Conservation (phyloP, 2,797 vertebrate species). For the Heteromormyrus szaboi region DNA sequence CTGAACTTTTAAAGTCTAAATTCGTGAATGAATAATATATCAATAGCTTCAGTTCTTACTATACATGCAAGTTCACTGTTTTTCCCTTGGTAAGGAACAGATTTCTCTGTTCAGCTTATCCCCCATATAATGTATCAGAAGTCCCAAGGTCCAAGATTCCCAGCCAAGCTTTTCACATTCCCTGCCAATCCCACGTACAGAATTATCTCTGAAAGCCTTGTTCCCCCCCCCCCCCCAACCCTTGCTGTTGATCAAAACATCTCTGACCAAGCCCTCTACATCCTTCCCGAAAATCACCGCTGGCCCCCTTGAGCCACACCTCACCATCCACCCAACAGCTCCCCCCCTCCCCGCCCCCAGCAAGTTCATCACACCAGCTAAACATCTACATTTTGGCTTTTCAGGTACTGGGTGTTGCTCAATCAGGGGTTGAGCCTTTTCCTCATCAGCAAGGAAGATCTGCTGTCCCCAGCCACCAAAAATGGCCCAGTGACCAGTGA, state of each 20-base stretch:
- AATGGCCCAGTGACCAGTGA: background rate
- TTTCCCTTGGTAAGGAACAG: background rate
- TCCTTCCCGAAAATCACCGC: background rate
- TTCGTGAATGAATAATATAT: conserved; percentile 24
- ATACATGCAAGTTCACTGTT: background rate
- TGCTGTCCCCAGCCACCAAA: background rate
- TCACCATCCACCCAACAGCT: background rate
- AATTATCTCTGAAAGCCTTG: background rate
- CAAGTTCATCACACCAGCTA: background rate
- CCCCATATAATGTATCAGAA: background rate
- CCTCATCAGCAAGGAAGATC: background rate
- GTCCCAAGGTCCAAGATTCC: background rate
- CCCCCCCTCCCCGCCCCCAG: no score
- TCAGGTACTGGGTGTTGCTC: background rate
- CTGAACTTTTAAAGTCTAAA: conserved; percentile 17
- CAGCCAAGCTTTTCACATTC: background rate
- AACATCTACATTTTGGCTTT: background rate
- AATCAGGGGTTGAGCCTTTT: background rate
- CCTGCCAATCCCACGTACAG: background rate
- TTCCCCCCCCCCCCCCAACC: background rate
- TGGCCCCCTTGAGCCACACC: background rate
- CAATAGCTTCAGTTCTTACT: background rate
- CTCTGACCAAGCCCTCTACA: background rate
- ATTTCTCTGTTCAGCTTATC: background rate
- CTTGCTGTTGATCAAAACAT: background rate